Percentiles rank a stretch among this genome's conserved stretches.
phyloP scores from a whole-genome alignment of 2,888 invertebrate species.

The Drosophila colorata region DNA sequence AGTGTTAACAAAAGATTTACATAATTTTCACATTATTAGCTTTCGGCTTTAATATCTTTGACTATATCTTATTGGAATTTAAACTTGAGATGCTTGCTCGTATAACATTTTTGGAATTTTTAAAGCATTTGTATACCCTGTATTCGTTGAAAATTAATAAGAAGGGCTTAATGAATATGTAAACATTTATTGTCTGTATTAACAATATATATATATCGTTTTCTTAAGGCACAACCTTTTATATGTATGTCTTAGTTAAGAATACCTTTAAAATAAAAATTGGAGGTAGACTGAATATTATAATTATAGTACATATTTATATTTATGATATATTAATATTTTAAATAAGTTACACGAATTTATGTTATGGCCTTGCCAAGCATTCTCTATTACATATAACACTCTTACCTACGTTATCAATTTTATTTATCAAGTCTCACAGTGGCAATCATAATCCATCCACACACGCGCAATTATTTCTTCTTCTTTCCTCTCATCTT shows the following conservation, averaged over 20 bases:
- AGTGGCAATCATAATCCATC: background rate
- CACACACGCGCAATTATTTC: conserved; percentile 15
- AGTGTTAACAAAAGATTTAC: conserved; percentile 27
- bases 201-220: too few relatives aligned
- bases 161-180: conserved; percentile 3
- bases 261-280: too few relatives aligned
- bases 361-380: background rate
- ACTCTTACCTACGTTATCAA: background rate
- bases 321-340: too few relatives aligned
- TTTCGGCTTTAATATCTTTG: conserved; percentile 7
- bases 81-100: background rate
- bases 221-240: too few relatives aligned
- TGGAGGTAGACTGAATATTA: too few relatives aligned
- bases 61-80: background rate
- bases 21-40: conserved; percentile 34
- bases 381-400: background rate
- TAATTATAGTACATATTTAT: too few relatives aligned
- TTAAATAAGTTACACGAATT: too few relatives aligned
- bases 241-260: too few relatives aligned
- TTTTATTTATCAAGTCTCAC: background rate
- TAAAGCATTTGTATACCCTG: background rate
- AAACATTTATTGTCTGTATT: too few relatives aligned
- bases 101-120: background rate
- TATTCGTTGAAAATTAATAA: background rate
- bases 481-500: background rate